Evolutionary conservation across 2,113 vertebrate species (phyloP).

Genomic region (Leptosomus discolor): DNA sequence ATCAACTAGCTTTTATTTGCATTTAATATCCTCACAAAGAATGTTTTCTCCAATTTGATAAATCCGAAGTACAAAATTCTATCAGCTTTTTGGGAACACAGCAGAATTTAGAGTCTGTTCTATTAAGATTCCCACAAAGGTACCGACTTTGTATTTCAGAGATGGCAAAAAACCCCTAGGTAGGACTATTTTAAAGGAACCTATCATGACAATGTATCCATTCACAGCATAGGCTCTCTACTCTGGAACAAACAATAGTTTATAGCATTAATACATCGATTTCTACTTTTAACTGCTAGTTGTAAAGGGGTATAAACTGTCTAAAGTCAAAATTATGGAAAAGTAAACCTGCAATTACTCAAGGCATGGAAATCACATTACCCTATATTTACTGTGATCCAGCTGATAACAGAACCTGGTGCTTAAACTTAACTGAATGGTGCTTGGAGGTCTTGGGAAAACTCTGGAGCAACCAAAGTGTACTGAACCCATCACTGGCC

Average conservation of each 20-base stretch:
- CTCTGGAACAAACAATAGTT: background rate
- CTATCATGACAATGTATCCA: constrained; percentile 55
- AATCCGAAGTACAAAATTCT: background rate
- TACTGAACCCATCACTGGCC: background rate
- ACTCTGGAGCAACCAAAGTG: background rate
- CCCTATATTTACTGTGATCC: background rate
- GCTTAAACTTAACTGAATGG: background rate
- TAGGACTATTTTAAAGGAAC: constrained; percentile 61
- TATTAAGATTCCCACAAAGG: background rate
- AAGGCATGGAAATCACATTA: background rate
- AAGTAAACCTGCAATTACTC: background rate
- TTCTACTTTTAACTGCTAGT: background rate
- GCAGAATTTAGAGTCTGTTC: background rate
- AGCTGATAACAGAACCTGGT: background rate
- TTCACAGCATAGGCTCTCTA: constrained; percentile 59
- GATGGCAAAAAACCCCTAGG: constrained; percentile 30
- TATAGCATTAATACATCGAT: background rate
- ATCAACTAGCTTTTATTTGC: background rate
- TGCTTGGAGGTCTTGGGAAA: background rate
- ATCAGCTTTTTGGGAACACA: background rate
- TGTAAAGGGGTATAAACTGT: background rate
- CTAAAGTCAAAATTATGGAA: background rate
- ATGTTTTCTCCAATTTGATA: background rate
- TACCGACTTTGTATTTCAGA: constrained; percentile 52
- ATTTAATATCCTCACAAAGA: background rate